A percentile compares a stretch with the other conserved stretches of the same genome.
These are phyloP conservation scores for Chrysolina oricalcia DNA, from an alignment of 2,888 invertebrate species.

Conservation along the genomic window DNA sequence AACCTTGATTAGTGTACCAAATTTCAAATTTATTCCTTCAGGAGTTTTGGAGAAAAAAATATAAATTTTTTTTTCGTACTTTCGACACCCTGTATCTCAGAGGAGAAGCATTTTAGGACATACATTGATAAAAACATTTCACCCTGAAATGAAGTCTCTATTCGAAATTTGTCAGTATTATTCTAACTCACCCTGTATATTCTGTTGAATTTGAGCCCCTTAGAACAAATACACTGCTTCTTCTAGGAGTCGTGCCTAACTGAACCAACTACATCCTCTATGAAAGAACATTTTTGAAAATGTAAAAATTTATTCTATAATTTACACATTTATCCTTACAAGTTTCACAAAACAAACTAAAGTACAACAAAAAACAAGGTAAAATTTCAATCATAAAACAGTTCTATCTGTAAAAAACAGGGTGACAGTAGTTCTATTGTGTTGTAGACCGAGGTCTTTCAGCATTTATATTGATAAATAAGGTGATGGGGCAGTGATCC, in stretches of 20 bases:
- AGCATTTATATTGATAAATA: constrained; percentile 77
- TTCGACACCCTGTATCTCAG: no score
- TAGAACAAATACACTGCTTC: no score
- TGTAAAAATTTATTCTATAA: constrained; percentile 14
- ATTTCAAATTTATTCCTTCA: no score
- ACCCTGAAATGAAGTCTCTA: no score
- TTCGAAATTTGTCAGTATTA: no score
- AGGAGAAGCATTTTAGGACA: no score
- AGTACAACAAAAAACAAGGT: constrained; percentile 16
- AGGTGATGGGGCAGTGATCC: constrained; percentile 95
- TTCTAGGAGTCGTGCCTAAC: not conserved
- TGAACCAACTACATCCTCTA: not conserved
- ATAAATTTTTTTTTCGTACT: no score
- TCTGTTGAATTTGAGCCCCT: no score
- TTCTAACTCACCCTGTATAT: no score
- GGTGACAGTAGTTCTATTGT: not conserved
- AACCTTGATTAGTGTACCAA: no score
- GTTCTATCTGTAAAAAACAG: not conserved
- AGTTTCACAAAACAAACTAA: not conserved
- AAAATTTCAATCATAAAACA: constrained; percentile 2
- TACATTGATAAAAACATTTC: no score
- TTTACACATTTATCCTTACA: not conserved
- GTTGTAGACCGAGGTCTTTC: constrained; percentile 7
- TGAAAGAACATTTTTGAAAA: not conserved
- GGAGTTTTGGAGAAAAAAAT: no score